phyloP scores from a whole-genome alignment of 2,113 vertebrate genomes.

The human (Homo sapiens) region DNA sequence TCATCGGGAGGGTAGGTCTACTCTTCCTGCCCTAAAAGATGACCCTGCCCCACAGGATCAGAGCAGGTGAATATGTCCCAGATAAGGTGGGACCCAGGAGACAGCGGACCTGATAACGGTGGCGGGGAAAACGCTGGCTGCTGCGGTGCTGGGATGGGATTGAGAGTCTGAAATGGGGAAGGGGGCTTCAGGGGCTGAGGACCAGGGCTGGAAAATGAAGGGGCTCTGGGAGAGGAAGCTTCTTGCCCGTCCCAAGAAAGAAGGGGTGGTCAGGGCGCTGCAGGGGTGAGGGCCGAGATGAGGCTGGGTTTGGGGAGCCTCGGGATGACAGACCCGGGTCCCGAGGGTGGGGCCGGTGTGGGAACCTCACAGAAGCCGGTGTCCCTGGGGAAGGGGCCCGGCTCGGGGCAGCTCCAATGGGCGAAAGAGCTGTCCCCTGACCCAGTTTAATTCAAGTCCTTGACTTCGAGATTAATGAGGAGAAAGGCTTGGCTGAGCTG shows the following conservation, averaged over 20 bases:
- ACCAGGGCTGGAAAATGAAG: background rate
- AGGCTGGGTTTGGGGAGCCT: background rate
- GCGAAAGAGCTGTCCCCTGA: conserved; percentile 58
- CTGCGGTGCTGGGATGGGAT: background rate
- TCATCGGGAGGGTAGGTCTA: background rate
- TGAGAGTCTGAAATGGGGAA: background rate
- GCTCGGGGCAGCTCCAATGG: background rate
- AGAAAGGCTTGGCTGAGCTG: conserved; percentile 17
- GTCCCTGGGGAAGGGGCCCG: background rate
- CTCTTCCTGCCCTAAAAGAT: background rate
- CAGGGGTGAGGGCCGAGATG: background rate
- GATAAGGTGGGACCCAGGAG: background rate
- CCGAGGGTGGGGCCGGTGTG: background rate
- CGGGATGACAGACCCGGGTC: background rate
- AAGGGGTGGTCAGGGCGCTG: background rate
- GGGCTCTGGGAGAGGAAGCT: background rate
- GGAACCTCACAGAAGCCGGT: background rate
- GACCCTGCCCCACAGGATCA: background rate
- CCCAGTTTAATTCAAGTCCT: conserved; percentile 66
- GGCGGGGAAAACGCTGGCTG: background rate
- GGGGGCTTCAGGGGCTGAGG: background rate
- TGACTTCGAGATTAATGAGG: conserved; percentile 67
- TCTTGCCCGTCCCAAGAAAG: background rate
- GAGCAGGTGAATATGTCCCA: background rate
- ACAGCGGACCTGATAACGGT: background rate